Base-by-base conservation (phyloP, 2,797 vertebrate species). In the Sarcoramphus papa region DNA sequence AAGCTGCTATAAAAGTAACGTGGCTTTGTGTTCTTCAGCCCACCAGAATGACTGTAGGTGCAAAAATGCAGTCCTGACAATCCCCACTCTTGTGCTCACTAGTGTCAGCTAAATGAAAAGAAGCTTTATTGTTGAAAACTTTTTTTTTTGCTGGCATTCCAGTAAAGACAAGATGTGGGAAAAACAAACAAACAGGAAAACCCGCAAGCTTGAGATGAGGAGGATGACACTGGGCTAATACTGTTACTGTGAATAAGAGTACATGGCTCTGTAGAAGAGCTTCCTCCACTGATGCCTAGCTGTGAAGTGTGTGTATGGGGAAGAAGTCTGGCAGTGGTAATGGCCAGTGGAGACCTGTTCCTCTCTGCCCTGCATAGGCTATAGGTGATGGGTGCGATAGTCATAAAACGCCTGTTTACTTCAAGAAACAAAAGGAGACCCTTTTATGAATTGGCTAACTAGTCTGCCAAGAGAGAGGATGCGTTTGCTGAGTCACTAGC, bases 141-240 rank as follows among this genome's bases (percentile, higher is more conserved):
- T 4, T 0, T 5, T 41, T 48, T 37, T 41, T 5, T 5, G 0
- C 24, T 59, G 19, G 6, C 22, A 16, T 93, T 67, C 30, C 19
- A 21, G 10, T 53, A 20, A 76, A 65, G 43, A 24, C n/a, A 64
- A n/a, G 22, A 56, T 60, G 25, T 20, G 21, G 15, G 27, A 6
- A 40, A 73, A 37, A 0, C 51, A 67, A 9, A 1, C 20, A 60
- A 51, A 4, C 10, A 31, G 63, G 43, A 37, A 50, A 53, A 31
- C 18, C 67, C 14, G 40, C 18, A 74, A 22, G 7, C 9, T 73
- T 85, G 60, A 24, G 4, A 4, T 47, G 27, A 54, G 37, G 41
- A 74, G 7, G 12, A 10, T 62, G 50, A 21, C 3, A 3, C 6
- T 40, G 48, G 40, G 24, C 43, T 80, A 7, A 10, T 85, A 8